These are phyloP conservation scores for Myiotriccus ornatus DNA, from an alignment of 2,797 vertebrate species.

Conservation along the genomic window DNA sequence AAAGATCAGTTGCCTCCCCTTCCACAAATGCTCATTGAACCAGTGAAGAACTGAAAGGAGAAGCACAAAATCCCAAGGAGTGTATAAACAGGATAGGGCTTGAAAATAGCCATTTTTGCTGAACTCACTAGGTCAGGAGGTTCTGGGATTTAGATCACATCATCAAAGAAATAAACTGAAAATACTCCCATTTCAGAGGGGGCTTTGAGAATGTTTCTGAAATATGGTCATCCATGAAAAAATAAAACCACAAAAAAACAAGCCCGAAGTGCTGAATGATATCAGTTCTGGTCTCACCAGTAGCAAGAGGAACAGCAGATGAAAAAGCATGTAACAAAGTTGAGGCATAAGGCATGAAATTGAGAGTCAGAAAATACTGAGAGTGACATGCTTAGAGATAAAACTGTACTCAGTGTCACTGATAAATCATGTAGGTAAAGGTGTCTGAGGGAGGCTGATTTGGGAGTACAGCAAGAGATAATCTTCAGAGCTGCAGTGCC, in stretches of 20 bases:
- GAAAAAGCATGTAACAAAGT: not conserved
- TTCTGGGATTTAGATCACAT: not conserved
- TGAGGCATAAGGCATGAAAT: not conserved
- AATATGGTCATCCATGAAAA: not conserved
- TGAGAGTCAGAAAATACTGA: not conserved
- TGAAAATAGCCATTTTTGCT: not conserved
- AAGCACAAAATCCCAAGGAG: not conserved
- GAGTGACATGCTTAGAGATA: not conserved
- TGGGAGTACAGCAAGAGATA: not conserved
- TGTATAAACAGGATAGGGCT: rapidly evolving
- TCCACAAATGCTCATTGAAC: not conserved
- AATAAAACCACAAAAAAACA: not conserved
- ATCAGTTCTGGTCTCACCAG: not conserved
- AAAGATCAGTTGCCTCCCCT: rapidly evolving
- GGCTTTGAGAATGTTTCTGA: not conserved
- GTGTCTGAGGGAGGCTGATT: not conserved
- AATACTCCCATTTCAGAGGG: not conserved
- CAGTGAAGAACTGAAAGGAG: not conserved
- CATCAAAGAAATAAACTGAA: not conserved
- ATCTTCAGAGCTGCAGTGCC: not conserved
- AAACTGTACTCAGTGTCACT: not conserved
- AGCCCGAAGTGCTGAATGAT: not conserved
- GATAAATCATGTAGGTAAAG: not conserved
- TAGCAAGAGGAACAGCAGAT: not conserved
- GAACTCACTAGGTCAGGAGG: not conserved